Percentiles rank a stretch among this genome's conserved stretches.
Conservation (phyloP, 2,113 vertebrate genomes). For the Porphyrio hochstetteri region DNA sequence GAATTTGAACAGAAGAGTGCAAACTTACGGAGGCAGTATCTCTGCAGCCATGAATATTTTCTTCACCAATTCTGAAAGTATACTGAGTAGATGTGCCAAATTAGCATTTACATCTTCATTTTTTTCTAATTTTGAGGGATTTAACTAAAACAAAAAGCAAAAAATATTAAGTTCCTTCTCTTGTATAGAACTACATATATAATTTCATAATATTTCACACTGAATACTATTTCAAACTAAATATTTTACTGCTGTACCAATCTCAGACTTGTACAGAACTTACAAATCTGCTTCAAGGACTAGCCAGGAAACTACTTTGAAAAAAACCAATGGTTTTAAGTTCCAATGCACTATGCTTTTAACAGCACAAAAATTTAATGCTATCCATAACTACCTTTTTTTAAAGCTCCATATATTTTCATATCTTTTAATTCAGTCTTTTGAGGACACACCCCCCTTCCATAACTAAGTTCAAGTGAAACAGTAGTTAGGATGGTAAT, state of each 20-base stretch:
- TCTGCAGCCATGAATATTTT: conserved; percentile 99
- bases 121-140: conserved; percentile 97
- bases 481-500: neutral
- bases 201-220: neutral
- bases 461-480: conserved; percentile 1
- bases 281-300: neutral
- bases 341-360: neutral
- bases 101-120: conserved; percentile 95
- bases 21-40: conserved; percentile 94
- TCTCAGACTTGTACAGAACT: neutral
- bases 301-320: neutral
- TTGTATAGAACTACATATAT: conserved; percentile 20
- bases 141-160: conserved; percentile 80
- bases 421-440: conserved; percentile 1
- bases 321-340: neutral
- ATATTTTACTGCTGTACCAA: neutral
- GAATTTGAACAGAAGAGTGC: conserved; percentile 1
- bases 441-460: neutral
- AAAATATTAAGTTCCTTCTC: neutral
- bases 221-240: neutral
- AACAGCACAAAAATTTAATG: neutral
- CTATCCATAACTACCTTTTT: neutral
- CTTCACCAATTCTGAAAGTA: conserved; percentile 95
- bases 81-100: conserved; percentile 87
- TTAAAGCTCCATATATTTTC: neutral